Evolutionary conservation across 2,888 invertebrate species (phyloP).

Genomic region (Hemaris fuciformis): DNA sequence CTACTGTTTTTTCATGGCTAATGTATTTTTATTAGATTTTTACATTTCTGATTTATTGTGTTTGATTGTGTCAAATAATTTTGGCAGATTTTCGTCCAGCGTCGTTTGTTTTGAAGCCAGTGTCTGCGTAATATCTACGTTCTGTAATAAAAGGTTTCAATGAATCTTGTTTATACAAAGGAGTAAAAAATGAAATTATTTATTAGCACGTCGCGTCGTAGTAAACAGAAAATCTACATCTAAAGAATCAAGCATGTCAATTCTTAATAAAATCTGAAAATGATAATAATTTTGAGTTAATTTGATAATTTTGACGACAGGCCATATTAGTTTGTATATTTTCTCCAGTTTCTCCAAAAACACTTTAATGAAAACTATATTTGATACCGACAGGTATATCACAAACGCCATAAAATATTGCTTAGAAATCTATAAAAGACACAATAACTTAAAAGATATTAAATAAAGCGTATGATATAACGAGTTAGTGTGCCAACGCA

Average conservation of each 20-base stretch:
- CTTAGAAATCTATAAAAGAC: slow-evolving; percentile 16
- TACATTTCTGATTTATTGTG: slow-evolving; percentile 5
- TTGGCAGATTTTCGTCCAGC: not conserved
- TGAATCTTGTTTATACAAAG: no score
- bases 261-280: no score
- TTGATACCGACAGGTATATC: no score
- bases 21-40: not conserved
- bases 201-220: no score
- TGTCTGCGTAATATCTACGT: not conserved
- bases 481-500: slow-evolving; percentile 39
- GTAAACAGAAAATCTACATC: no score
- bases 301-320: no score
- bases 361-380: no score
- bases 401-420: not conserved
- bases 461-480: slow-evolving; percentile 25
- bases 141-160: not conserved
- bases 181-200: no score
- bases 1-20: not conserved
- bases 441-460: slow-evolving; percentile 19
- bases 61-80: not conserved
- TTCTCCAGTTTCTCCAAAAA: no score
- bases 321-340: no score
- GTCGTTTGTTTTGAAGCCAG: not conserved
- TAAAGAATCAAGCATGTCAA: no score
- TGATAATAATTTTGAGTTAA: no score